phyloP scores from a whole-genome alignment of 2,797 vertebrate species.

The Nannoperca obscura region DNA sequence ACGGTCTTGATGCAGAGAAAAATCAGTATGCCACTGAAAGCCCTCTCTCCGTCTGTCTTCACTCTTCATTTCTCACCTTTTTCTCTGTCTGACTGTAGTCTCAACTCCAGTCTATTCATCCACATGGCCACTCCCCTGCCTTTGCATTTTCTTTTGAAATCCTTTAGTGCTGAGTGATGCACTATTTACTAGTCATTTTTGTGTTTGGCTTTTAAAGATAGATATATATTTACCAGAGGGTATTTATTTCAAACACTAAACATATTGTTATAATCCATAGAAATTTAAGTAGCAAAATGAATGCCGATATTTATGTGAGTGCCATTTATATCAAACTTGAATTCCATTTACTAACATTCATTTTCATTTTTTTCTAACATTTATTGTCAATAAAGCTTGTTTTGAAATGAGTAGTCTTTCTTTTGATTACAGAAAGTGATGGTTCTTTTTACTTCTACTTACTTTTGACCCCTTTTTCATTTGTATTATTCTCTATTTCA shows the following conservation, averaged over 20 bases:
- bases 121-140: not conserved
- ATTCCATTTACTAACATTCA: not conserved
- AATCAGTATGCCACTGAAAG: constrained; percentile 14
- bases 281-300: not conserved
- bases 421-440: not conserved
- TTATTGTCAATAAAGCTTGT: not conserved
- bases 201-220: not conserved
- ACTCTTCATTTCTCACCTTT: not conserved
- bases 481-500: constrained; percentile 29
- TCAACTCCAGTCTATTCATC: constrained; percentile 14
- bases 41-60: not conserved
- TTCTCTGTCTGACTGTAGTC: constrained; percentile 25
- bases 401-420: not conserved
- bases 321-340: not conserved
- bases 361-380: too few relatives aligned
- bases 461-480: not conserved
- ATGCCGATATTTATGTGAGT: not conserved
- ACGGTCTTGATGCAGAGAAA: constrained; percentile 2
- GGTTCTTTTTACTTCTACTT: not conserved
- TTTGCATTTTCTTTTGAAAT: constrained; percentile 31
- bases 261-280: not conserved
- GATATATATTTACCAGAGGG: not conserved
- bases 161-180: constrained; percentile 1
- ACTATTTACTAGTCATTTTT: constrained; percentile 26
- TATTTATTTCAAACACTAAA: constrained; percentile 5